These are phyloP conservation scores for Bujurquina vittata DNA, from an alignment of 2,113 vertebrate species.

Conservation along the genomic window DNA sequence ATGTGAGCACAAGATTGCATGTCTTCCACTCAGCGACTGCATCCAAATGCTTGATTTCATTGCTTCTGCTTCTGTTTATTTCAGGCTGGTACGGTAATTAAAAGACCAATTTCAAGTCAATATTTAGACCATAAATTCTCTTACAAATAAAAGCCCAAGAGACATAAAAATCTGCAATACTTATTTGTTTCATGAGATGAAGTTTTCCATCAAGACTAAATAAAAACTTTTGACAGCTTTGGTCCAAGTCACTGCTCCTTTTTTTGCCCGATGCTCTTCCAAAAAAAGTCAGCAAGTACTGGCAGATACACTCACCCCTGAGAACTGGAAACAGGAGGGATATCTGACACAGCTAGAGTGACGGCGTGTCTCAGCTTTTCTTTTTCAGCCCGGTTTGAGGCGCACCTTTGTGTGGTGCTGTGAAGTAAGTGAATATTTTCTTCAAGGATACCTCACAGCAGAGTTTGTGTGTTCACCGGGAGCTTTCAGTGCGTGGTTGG, in stretches of 20 bases:
- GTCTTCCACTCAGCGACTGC: neutral
- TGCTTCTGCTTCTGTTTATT: conserved; percentile 32
- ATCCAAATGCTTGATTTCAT: conserved; percentile 29
- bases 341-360: conserved; percentile 40
- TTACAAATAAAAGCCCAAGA: conserved; percentile 36
- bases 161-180: conserved; percentile 5
- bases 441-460: conserved; percentile 60
- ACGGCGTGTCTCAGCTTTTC: conserved; percentile 48
- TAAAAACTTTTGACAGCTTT: conserved; percentile 42
- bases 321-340: conserved; percentile 41
- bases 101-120: conserved; percentile 35
- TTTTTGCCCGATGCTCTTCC: conserved; percentile 33
- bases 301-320: conserved; percentile 32
- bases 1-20: conserved; percentile 1
- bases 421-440: conserved; percentile 63
- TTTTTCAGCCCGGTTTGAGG: conserved; percentile 36
- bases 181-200: conserved; percentile 34
- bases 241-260: conserved; percentile 28
- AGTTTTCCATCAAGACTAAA: conserved; percentile 46
- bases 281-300: conserved; percentile 34
- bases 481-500: conserved; percentile 70
- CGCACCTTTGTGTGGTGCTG: conserved; percentile 60
- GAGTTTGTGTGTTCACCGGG: conserved; percentile 65
- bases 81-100: conserved; percentile 26
- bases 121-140: conserved; percentile 48